Percentiles rank a stretch among this genome's conserved stretches.
These are phyloP conservation scores for Elaphurus davidianus DNA, from an alignment of 2,113 vertebrate genomes.

Conservation along the genomic window DNA sequence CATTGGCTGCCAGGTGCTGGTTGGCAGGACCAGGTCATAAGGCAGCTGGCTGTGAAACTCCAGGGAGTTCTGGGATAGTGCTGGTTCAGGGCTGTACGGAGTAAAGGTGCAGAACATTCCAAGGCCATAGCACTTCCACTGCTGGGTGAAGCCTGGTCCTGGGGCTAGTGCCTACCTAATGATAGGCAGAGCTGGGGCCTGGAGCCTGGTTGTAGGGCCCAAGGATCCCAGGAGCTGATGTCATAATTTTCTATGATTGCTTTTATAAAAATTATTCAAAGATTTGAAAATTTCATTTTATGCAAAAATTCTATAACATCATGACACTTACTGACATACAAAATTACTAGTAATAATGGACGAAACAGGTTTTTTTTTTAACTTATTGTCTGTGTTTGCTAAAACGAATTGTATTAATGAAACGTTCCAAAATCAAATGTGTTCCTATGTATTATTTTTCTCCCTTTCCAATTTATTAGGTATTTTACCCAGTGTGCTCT, in stretches of 20 bases:
- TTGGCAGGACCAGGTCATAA: background rate
- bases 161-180: background rate
- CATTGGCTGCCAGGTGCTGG: background rate
- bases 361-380: background rate
- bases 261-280: background rate
- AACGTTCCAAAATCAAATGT: background rate
- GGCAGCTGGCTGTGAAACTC: background rate
- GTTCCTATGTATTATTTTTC: background rate
- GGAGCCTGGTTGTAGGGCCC: background rate
- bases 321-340: background rate
- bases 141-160: background rate
- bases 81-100: background rate
- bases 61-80: background rate
- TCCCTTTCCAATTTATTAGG: background rate
- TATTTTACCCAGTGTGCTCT: background rate
- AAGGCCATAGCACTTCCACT: background rate
- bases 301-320: background rate
- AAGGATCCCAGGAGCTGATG: background rate
- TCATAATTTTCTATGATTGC: background rate
- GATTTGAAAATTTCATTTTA: background rate
- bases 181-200: background rate
- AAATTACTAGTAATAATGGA: background rate
- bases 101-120: background rate
- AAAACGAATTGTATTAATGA: background rate
- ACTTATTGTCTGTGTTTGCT: background rate